Percentiles rank a stretch among this genome's conserved stretches.
These are phyloP conservation scores for Saturnia japonica DNA, from an alignment of 2,888 invertebrate genomes.

Conservation along the genomic window DNA sequence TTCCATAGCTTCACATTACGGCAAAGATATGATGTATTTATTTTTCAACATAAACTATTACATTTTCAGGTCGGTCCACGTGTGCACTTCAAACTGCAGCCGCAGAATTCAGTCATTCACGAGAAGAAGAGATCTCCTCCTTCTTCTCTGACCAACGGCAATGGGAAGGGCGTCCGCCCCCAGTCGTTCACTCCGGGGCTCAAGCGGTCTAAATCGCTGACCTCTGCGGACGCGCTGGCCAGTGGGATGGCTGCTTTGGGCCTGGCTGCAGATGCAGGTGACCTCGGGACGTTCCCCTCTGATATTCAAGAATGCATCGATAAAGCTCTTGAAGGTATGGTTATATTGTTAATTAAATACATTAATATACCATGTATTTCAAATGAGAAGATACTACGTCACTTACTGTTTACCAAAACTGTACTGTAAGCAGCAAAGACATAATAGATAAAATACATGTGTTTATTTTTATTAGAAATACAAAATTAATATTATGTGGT, in stretches of 20 bases:
- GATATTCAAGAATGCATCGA: slow-evolving; percentile 89
- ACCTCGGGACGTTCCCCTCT: slow-evolving; percentile 87
- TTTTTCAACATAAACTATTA: not conserved
- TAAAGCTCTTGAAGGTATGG: slow-evolving; percentile 86
- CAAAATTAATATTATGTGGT: too few species aligned
- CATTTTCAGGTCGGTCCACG: slow-evolving; percentile 74
- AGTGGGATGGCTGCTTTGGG: slow-evolving; percentile 86
- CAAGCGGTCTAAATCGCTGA: slow-evolving; percentile 91
- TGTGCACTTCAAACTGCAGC: slow-evolving; percentile 82
- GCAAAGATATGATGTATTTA: too few species aligned
- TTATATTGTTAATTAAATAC: too few species aligned
- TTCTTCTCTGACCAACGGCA: slow-evolving; percentile 69
- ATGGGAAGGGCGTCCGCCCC: slow-evolving; percentile 70
- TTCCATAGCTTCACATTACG: too few species aligned
- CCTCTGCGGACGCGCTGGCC: slow-evolving; percentile 87
- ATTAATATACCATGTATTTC: too few species aligned
- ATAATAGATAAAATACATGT: too few species aligned
- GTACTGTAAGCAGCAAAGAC: too few species aligned
- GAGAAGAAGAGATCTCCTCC: slow-evolving; percentile 77
- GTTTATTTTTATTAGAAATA: too few species aligned
- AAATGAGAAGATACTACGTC: too few species aligned
- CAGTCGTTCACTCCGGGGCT: slow-evolving; percentile 78
- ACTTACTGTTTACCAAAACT: too few species aligned
- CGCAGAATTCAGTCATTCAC: slow-evolving; percentile 65
- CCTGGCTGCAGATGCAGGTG: slow-evolving; percentile 87